Evolutionary conservation across 1,140 invertebrate genomes (phyloP), one percentile per base, ranked within the genome.

Genomic region (Leptoteleia sp.): DNA sequence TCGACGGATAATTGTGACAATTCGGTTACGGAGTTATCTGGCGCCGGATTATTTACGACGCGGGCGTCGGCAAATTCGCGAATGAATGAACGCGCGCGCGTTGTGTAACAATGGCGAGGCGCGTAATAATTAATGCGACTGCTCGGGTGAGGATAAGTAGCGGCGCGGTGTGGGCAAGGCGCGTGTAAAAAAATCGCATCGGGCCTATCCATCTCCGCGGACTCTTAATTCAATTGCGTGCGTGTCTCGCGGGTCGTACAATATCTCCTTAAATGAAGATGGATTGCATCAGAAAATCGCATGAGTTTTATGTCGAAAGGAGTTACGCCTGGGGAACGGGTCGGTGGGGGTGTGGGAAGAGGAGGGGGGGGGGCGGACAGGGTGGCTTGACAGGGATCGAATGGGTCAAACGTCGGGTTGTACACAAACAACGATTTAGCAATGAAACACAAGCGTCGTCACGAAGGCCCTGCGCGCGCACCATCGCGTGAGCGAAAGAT

Each of bases 191-290:
- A 65, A 65, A 52, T n/a, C 12, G 12, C 42, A 65, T 42, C 35
- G 35, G 16, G 42, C 35, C 27, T n/a, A 33, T 52, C 38, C 11
- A 43, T 65, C 47, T 65, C 38, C 17, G 40, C 45, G 12, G 47
- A n/a, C 37, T 52, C 45, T 65, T 43, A 52, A 65, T 65, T 65
- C 47, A 65, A 65, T 65, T 65, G 61, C 61, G 47, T 65, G 37
- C 22, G 22, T 11, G 59, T 37, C 16, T 19, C 16, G 33, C 31
- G 33, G 27, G n/a, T 19, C 47, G 8, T 42, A 42, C 47, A 52
- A 65, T 65, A 65, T 65, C 47, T 38, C 15, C 37, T 31, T 38
- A 65, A 65, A 65, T 57, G 52, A 68, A 57, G 42, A 68, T 48
- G 42, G 42, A 68, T 68, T 57, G 52, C 65, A 27, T 57, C 42